These are phyloP conservation scores for Zele albiditarsus DNA, from an alignment of 2,888 invertebrate species.

Conservation along the genomic window DNA sequence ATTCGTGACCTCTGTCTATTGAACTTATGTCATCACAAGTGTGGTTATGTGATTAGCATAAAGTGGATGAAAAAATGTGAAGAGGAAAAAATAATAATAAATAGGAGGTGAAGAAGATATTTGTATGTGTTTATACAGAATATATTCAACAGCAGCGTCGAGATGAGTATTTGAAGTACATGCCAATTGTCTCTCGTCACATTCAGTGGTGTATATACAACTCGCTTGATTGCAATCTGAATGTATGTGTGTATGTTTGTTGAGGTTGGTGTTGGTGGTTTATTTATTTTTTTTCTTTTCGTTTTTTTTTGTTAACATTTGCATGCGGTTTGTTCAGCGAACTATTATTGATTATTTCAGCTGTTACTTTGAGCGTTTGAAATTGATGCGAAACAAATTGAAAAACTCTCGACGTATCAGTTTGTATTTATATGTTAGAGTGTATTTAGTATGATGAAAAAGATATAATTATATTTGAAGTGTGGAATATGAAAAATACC, in stretches of 20 bases:
- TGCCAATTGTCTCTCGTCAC: slow-evolving; percentile 2
- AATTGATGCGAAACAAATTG: slow-evolving; percentile 1
- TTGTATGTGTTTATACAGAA: background rate
- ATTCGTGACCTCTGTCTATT: slow-evolving; percentile 29
- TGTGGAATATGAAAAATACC: too few species aligned
- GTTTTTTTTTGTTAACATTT: background rate
- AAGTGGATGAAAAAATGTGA: slow-evolving; percentile 23
- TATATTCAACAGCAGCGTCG: slow-evolving; percentile 21
- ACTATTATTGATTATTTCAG: slow-evolving; percentile 3
- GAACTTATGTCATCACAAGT: slow-evolving; percentile 23
- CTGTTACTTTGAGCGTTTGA: background rate
- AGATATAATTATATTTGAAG: too few species aligned
- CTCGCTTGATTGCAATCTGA: background rate
- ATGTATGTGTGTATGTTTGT: background rate
- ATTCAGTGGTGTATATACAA: background rate
- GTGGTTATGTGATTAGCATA: slow-evolving; percentile 27
- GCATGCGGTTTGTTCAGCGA: background rate
- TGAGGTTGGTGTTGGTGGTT: too few species aligned
- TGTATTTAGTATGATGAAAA: background rate
- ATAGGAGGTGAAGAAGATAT: background rate
- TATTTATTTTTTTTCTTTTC: background rate
- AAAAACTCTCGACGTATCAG: background rate
- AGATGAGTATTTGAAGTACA: slow-evolving; percentile 7
- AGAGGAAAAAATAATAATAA: background rate
- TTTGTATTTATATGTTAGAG: background rate